Evolutionary conservation across 1,140 invertebrate species (phyloP), one percentile per base, ranked within the genome.

Genomic region (Hylaeus volcanicus): DNA sequence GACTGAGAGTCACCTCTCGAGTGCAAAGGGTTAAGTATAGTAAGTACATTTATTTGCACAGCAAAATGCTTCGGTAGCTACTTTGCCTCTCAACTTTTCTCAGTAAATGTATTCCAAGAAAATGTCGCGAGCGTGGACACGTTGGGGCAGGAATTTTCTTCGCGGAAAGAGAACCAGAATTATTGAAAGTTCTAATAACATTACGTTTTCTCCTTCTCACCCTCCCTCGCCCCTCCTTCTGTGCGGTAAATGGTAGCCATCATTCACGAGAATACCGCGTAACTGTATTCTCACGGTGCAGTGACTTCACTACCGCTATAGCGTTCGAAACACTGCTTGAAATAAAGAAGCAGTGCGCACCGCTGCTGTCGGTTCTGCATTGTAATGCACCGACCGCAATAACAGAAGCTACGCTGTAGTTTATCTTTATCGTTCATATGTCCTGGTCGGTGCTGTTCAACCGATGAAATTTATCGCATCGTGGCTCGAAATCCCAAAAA

Each of bases 201-300:
- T 65, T 74, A 37, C 12, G 43, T 61, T 63, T 63, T 41, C 12
- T 53, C 45, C 45, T 6, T 39, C 51, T 56, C 51, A 37, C 6
- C 56, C 58, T 71, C 61, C 61, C 58, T 71, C 61, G 61, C 45
- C 63, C 45, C 73, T 43, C 65, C 73, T 41, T 58, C 69, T 53
- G 53, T 71, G 55, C 39, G 12, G 73, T 79, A 83, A 87, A 87
- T 55, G 68, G 5, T 55, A 41, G 69, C 63, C 69, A 86, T 86
- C 86, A 87, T 87, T 88, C 84, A 88, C 82, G 79, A 71, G 87
- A 88, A 86, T 87, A 85, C 79, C 77, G 58, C 77, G 71, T 88
- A 88, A 88, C 87, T 88, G 87, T 88, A 88, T 84, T 88, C 81
- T 84, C 84, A 88, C 79, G 84, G 84, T 88, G 82, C 79, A 81